Evolutionary conservation across 2,113 vertebrate genomes (phyloP), one percentile per base, ranked within the genome.

Genomic region (Lamprotornis superbus): DNA sequence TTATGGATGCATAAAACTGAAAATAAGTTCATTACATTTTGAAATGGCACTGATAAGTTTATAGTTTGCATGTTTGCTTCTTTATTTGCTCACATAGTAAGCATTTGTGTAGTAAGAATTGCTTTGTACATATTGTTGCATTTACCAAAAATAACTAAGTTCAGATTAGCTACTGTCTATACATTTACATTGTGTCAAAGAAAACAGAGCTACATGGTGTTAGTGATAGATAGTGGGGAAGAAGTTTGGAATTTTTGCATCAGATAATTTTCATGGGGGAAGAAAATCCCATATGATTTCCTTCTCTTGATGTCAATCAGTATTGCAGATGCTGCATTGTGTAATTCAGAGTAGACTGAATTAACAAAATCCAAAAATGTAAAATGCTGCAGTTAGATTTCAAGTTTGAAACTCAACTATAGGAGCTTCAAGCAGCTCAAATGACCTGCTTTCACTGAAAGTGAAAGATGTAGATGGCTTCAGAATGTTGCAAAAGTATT

Each of bases 131-230:
- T 37, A 17, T 20, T 53, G 14, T 63, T 87, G 16, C 8, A 12
- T 59, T 89, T 83, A 11, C 23, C 28, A 20, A 55, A 18, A 65
- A 56, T 3, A 2, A 2, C 5, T 14, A 74, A 59, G 18, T 75
- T 77, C 22, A 42, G 16, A 11, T 27, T 52, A 33, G 28, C 8
- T 74, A 9, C 5, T 53, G 0, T 33, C 10, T 10, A 4, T 81
- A 46, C 3, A 7, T 61, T 57, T 86, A 19, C 7, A 1, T 60
- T 68, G 10, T 70, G 28, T 63, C 39, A 30, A 37, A 35, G 69
- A 37, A 76, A 50, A 35, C 10, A 27, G 4, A 1, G 1, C 11
- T 60, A 5, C 9, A 4, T 16, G 4, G 2, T 61, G 12, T 55
- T 92, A 80, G 39, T 65, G 5, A 4, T 35, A 59, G 11, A 5